Percentiles rank a stretch among this genome's conserved stretches.
Conservation (phyloP, 2,888 invertebrate species). For the Heliothis peltigera region DNA sequence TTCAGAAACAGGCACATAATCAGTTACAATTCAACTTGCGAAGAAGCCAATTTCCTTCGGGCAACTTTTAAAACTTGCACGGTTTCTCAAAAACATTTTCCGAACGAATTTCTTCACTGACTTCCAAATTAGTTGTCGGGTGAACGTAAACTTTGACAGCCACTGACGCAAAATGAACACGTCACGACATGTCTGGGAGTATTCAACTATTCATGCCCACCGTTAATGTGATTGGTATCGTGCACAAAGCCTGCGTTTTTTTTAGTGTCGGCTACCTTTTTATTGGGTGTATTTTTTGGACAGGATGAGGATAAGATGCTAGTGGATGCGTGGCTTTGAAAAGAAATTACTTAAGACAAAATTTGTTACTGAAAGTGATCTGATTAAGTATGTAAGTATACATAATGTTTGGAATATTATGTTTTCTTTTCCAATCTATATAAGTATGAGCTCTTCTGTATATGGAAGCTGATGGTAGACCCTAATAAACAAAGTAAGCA, state of each 20-base stretch:
- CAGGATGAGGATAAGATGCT: background rate
- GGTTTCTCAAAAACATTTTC: conserved; percentile 44
- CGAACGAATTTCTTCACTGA: conserved; percentile 49
- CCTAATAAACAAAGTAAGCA: no score
- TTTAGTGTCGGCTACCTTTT: background rate
- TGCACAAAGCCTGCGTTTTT: conserved; percentile 14
- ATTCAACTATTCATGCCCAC: conserved; percentile 31
- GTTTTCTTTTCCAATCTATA: no score
- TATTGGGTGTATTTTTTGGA: background rate
- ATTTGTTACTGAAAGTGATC: no score
- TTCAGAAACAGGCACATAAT: conserved; percentile 42
- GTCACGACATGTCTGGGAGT: conserved; percentile 37
- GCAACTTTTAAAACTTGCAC: conserved; percentile 40
- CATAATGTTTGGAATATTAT: no score
- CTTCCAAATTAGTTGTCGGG: conserved; percentile 52
- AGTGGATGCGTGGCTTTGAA: no score
- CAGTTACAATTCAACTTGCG: conserved; percentile 33
- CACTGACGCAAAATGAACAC: conserved; percentile 50
- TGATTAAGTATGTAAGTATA: no score
- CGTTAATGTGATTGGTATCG: conserved; percentile 33
- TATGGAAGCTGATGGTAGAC: no score
- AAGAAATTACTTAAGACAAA: no score
- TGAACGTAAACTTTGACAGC: conserved; percentile 50
- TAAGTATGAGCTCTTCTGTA: no score
- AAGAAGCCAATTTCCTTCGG: conserved; percentile 46